Evolutionary conservation across 2,797 vertebrate genomes (phyloP), one percentile per base, ranked within the genome.

Genomic region (Phyllotis vaccarum): DNA sequence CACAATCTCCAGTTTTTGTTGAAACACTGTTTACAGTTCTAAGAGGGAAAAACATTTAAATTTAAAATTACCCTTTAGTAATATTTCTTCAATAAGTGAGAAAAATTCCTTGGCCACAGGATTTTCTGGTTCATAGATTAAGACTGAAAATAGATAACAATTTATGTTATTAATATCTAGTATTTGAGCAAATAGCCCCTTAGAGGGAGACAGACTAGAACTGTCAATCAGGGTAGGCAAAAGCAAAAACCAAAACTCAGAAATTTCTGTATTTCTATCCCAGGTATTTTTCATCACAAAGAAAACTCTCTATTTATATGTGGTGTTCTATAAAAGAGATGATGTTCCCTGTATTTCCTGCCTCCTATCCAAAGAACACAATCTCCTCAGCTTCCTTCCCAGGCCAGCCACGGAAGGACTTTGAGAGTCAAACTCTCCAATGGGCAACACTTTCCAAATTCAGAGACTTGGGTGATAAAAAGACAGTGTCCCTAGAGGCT

Each of bases 101-200:
- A 98, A 98, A 98, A 99, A 99, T 95, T 98, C 97, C 46, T 98
- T 98, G 93, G 99, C 98, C 96, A 99, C 98, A n/a, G 98, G 97
- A 97, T 99, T 99, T 95, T 99, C 98, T 87, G 98, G 99, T 97
- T 99, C 99, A 97, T 98, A 99, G 97, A 98, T 97, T 83, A 99
- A 98, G 97, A 99, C 98, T 99, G 96, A 92, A 99, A 98, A 82
- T 82, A 98, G 58, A 97, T 88, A 97, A 97, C 6, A 93, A 94
- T 56, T 21, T 40, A 24, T 29, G 88, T 96, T 96, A 95, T 60
- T 93, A 95, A 93, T 49, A n/a, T 3, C 75, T 54, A 70, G 93
- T 40, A n/a, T 95, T 90, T 97, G 76, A 95, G 91, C 52, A 94
- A 97, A 95, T 49, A 88, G 58, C 12, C 94, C 66, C 46, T 81